A percentile compares a stretch with the other conserved stretches of the same genome.
Evolutionary conservation across 2,113 vertebrate genomes (phyloP).

Genomic region (Illadopsis cleaveri): DNA sequence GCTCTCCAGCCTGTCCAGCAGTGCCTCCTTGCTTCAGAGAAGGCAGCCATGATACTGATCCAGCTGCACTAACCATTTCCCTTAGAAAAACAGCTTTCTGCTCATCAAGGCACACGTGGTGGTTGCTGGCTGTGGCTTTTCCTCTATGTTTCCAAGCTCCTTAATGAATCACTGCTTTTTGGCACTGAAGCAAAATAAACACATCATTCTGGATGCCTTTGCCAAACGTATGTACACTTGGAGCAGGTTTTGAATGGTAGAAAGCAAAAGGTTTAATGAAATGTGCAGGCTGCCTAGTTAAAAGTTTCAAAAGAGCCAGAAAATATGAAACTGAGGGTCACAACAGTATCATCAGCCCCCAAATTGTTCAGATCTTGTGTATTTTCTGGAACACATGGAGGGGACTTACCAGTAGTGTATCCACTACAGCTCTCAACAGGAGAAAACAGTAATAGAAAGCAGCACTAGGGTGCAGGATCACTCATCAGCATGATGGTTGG

Average conservation of each 20-base stretch:
- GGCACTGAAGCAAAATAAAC: constrained; percentile 46
- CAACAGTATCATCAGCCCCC: not conserved
- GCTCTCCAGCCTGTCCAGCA: not conserved
- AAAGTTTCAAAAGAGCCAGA: not conserved
- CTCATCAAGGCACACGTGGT: not conserved
- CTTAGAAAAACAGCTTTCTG: constrained; percentile 17
- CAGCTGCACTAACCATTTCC: not conserved
- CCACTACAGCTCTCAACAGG: not conserved
- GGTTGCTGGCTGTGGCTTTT: constrained; percentile 8
- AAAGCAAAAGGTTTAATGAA: constrained; percentile 16
- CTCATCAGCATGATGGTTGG: not conserved
- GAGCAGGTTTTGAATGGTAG: constrained; percentile 2
- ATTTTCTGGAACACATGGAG: not conserved
- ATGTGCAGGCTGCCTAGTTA: not conserved
- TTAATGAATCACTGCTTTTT: constrained; percentile 61
- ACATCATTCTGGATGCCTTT: constrained; percentile 11
- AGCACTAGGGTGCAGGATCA: not conserved
- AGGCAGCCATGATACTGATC: not conserved
- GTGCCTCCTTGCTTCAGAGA: not conserved
- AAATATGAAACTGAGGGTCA: not conserved
- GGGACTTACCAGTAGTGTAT: not conserved
- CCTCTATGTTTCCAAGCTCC: not conserved
- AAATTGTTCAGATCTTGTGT: not conserved
- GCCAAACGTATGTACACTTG: not conserved
- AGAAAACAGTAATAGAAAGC: not conserved